Evolutionary conservation across 1,140 invertebrate genomes (phyloP).

Genomic region (Scylla paramamosain): DNA sequence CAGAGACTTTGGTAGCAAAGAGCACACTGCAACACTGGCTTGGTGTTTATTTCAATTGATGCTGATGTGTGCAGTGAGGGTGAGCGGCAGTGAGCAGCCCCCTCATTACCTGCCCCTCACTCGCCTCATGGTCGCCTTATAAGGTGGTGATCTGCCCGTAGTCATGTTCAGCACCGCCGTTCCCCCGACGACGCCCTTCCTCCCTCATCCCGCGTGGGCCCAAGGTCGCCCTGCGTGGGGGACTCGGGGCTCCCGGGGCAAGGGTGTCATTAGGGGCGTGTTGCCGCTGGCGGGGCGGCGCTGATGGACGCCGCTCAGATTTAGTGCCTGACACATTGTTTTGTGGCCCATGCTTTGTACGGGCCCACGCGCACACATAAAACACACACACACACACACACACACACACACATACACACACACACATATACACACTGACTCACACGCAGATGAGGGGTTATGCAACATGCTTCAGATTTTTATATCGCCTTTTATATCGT

Average conservation of each 20-base stretch:
- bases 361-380: not conserved
- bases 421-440: not conserved
- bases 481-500: not conserved
- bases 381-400: not conserved
- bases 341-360: not conserved
- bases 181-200: not conserved
- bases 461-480: too few species aligned
- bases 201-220: not conserved
- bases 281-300: not conserved
- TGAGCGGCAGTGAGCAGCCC: not conserved
- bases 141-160: not conserved
- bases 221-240: conserved; percentile 16
- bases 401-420: not conserved
- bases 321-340: not conserved
- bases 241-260: not conserved
- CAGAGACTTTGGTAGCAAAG: too few species aligned
- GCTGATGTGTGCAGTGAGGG: not conserved
- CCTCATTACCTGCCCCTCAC: not conserved
- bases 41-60: not conserved
- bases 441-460: not conserved
- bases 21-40: not conserved
- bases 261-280: not conserved
- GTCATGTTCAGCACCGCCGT: not conserved
- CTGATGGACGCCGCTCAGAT: not conserved
- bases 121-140: not conserved